phyloP scores from a whole-genome alignment of 2,888 invertebrate species.

The Eupithecia centaureata region DNA sequence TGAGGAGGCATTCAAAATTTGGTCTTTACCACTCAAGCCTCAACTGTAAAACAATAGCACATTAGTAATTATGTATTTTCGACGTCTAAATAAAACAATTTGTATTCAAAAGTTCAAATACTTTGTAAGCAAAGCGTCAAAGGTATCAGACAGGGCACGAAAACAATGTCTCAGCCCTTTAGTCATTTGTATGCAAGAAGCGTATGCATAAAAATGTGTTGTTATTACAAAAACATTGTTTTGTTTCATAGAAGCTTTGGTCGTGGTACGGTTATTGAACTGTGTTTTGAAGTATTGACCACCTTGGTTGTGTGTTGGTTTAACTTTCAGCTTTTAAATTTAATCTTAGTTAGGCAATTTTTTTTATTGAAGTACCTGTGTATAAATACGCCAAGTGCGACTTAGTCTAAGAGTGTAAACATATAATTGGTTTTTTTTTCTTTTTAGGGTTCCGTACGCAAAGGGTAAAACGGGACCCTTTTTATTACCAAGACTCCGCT shows the following conservation, averaged over 20 bases:
- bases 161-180: conserved; percentile 51
- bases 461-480: no score
- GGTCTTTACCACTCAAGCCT: conserved; percentile 1
- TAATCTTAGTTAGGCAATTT: no score
- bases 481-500: no score
- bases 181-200: conserved; percentile 59
- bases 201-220: conserved; percentile 49
- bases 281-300: conserved; percentile 9
- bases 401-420: no score
- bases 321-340: no score
- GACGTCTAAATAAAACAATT: conserved; percentile 48
- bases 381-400: no score
- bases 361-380: background rate
- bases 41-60: conserved; percentile 16
- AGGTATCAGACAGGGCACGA: conserved; percentile 54
- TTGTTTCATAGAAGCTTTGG: conserved; percentile 24
- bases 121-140: conserved; percentile 57
- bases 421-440: no score
- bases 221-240: conserved; percentile 48
- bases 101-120: conserved; percentile 51
- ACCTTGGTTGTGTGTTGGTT: background rate
- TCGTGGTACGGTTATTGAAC: conserved; percentile 26
- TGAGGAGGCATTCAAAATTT: no score
- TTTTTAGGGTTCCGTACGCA: no score
- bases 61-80: conserved; percentile 42